phyloP scores from a whole-genome alignment of 1,140 invertebrate species.

The Drosophila simulans region DNA sequence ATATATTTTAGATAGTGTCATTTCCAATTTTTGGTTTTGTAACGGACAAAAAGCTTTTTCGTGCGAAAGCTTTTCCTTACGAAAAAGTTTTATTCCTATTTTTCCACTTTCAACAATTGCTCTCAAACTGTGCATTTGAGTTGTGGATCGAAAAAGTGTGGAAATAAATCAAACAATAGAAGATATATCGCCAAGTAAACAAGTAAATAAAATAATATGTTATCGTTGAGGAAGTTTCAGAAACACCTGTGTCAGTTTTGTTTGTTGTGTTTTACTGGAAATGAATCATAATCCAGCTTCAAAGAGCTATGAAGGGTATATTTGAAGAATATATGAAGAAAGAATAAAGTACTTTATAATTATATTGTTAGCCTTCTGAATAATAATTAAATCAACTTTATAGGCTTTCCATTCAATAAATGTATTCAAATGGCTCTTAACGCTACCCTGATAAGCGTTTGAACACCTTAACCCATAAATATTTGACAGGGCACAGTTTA shows the following conservation, averaged over 20 bases:
- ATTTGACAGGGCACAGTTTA: conserved; percentile 7
- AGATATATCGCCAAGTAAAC: conserved; percentile 2
- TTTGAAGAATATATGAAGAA: too few species aligned
- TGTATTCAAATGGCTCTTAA: neutral
- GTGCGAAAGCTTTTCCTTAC: conserved; percentile 20
- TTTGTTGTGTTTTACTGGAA: neutral
- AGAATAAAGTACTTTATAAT: neutral
- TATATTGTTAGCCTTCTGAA: neutral
- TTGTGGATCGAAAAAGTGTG: conserved; percentile 6
- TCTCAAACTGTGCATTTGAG: conserved; percentile 26
- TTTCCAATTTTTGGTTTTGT: too few species aligned
- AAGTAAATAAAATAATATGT: conserved; percentile 11
- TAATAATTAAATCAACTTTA: neutral
- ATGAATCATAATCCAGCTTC: neutral
- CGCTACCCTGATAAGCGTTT: conserved; percentile 12
- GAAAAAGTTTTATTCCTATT: conserved; percentile 17
- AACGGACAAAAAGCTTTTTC: conserved; percentile 23
- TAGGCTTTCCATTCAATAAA: neutral
- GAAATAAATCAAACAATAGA: neutral
- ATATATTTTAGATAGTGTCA: neutral
- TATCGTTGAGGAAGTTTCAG: neutral
- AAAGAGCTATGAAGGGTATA: too few species aligned
- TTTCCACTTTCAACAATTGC: neutral
- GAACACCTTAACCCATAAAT: conserved; percentile 28
- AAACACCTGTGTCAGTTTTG: conserved; percentile 10